Percentiles rank a stretch among this genome's conserved stretches.
These are phyloP conservation scores for Cheirogaleus major DNA, from an alignment of 2,797 vertebrate genomes.

Conservation along the genomic window DNA sequence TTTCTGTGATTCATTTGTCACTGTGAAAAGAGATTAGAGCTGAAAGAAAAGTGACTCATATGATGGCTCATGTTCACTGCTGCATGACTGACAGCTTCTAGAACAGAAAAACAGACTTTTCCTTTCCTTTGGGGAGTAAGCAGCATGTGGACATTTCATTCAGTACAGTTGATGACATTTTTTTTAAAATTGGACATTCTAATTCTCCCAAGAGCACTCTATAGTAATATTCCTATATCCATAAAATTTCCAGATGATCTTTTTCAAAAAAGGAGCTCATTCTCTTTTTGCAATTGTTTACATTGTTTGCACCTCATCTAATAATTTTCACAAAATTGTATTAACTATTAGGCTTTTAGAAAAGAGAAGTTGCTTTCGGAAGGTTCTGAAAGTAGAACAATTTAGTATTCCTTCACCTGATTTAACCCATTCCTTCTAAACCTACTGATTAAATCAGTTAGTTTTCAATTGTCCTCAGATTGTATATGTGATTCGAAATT, in stretches of 20 bases:
- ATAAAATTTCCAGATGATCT: not conserved
- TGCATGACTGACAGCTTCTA: constrained; percentile 76
- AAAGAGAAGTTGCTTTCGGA: constrained; percentile 30
- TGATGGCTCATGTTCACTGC: constrained; percentile 69
- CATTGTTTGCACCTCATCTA: not conserved
- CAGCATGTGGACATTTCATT: constrained; percentile 55
- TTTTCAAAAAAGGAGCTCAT: not conserved
- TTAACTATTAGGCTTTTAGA: not conserved
- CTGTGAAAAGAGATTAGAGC: constrained; percentile 79
- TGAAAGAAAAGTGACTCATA: constrained; percentile 76
- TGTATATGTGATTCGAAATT: not conserved
- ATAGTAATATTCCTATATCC: not conserved
- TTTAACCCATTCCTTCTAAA: constrained; percentile 49
- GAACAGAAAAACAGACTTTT: constrained; percentile 63
- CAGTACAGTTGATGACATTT: constrained; percentile 7
- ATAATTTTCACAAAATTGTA: not conserved
- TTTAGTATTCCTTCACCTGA: not conserved
- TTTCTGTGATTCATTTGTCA: constrained; percentile 81
- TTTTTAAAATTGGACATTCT: constrained; percentile 20
- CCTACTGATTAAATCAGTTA: constrained; percentile 8
- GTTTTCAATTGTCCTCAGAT: constrained; percentile 37
- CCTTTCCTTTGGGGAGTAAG: constrained; percentile 51
- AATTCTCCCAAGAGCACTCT: not conserved
- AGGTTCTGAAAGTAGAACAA: not conserved
- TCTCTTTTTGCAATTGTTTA: not conserved